Conservation (phyloP, 2,113 vertebrate species). For the Equus quagga region DNA sequence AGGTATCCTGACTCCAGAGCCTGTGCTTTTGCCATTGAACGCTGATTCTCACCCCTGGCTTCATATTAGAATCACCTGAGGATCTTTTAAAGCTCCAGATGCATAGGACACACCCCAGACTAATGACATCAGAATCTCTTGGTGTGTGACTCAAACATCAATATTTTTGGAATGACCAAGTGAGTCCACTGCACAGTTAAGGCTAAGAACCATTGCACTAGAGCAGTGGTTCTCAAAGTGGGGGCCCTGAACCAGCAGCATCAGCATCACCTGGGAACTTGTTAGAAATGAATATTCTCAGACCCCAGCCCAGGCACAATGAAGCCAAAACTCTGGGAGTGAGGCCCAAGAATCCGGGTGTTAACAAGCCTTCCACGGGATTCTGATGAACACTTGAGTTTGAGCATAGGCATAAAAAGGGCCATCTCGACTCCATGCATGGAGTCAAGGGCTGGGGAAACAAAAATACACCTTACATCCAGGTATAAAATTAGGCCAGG, state of each 20-base stretch:
- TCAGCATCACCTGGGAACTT: not conserved
- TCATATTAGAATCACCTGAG: conserved; percentile 5
- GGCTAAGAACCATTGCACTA: not conserved
- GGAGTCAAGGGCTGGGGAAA: not conserved
- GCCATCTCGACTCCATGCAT: not conserved
- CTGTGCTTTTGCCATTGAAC: conserved; percentile 1
- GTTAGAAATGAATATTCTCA: conserved; percentile 42
- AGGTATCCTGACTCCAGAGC: not conserved
- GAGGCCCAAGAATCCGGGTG: not conserved
- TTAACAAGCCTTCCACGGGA: not conserved
- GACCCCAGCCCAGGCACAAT: not conserved
- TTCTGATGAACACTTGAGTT: not conserved
- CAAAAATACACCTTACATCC: not conserved
- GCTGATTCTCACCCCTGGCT: not conserved
- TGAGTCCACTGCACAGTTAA: conserved; percentile 1
- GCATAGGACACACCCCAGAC: not conserved
- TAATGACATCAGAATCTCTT: not conserved
- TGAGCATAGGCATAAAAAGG: not conserved
- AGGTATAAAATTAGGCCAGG: not conserved
- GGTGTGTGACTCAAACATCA: not conserved
- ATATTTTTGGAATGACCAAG: not conserved
- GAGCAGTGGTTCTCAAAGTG: not conserved
- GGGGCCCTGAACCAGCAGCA: not conserved
- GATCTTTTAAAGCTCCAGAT: not conserved
- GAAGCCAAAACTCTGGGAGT: not conserved